These are phyloP conservation scores for Takifugu rubripes DNA, from an alignment of 2,797 vertebrate species.

Conservation along the genomic window DNA sequence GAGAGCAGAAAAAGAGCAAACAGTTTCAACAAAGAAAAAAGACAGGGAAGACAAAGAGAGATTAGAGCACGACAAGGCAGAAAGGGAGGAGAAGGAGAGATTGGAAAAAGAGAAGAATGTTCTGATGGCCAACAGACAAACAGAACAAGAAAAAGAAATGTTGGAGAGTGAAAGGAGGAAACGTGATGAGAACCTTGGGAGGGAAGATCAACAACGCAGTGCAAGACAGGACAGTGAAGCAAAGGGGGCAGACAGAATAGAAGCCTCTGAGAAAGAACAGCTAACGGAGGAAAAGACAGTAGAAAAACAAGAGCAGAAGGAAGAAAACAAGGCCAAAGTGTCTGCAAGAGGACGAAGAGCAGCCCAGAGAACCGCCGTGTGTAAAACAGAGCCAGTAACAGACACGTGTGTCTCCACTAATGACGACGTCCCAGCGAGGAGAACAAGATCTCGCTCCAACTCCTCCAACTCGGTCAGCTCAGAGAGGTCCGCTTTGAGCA, in stretches of 20 bases:
- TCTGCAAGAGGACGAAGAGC: conserved; percentile 43
- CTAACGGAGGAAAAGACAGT: conserved; percentile 23
- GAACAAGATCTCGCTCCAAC: conserved; percentile 69
- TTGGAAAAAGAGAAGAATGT: conserved; percentile 13
- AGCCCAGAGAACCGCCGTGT: conserved; percentile 27
- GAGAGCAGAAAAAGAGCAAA: not conserved
- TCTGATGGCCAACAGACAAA: conserved; percentile 15
- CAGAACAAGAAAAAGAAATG: conserved; percentile 16
- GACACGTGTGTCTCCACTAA: not conserved
- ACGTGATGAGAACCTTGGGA: conserved; percentile 15
- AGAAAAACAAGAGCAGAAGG: conserved; percentile 1
- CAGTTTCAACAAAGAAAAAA: conserved; percentile 5
- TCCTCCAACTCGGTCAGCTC: conserved; percentile 71
- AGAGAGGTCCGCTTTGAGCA: conserved; percentile 55
- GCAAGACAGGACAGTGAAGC: conserved; percentile 15
- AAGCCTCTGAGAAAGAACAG: conserved; percentile 15
- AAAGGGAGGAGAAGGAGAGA: conserved; percentile 19
- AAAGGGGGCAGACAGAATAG: conserved; percentile 9
- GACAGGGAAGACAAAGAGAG: conserved; percentile 16
- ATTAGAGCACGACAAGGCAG: conserved; percentile 9
- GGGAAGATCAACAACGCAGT: conserved; percentile 15
- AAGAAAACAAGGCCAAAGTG: conserved; percentile 16
- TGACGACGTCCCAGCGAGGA: conserved; percentile 54
- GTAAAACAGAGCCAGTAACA: not conserved
- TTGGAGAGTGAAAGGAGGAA: conserved; percentile 13